Evolutionary conservation across 1,140 invertebrate genomes (phyloP), one percentile per base, ranked within the genome.

Genomic region (Nebria ingens): DNA sequence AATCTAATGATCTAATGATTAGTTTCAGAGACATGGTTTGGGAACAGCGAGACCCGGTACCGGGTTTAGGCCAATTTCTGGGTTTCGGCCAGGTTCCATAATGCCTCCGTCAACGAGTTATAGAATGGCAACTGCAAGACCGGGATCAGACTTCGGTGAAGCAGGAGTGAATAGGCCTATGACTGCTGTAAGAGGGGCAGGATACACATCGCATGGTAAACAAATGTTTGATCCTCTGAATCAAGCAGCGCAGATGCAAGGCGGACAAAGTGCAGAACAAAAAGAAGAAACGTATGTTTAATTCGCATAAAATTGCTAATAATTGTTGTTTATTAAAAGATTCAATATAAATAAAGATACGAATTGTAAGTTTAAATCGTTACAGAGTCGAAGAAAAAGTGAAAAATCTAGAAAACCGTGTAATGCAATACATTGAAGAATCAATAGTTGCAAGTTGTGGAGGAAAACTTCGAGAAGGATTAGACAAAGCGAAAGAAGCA

Each of bases 401-500:
- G 38, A 86, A 86, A 66, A 75, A 81, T 63, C 68, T 91, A 40
- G 92, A 97, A 72, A 76, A 74, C 12, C 85, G 86, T 69, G 91
- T 95, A 34, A 89, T 86, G 67, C 79, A 84, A 56, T 68, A 96
- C n/a, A 79, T 97, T 20, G 87, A 91, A 67, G 85, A 89, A 63
- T 87, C 87, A n/a, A 87, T 87, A 58, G 67, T 87, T 19, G 79
- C 83, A 17, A 73, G 77, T 42, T 52, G 58, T 34, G 64, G 65
- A 56, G 60, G 65, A 1, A 67, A 64, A 25, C 58, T 59, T 2
- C 42, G 59, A 68, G 64, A 79, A 68, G 82, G 93, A 0, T 71
- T 99, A 22, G 88, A 93, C 52, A 90, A 94, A 71, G 96, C 95
- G 0, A 97, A 97, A 73, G 95, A 99, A 74, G 94, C 95, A 13